phyloP scores from a whole-genome alignment of 1,140 invertebrate genomes.

The Phenacoccus solenopsis region DNA sequence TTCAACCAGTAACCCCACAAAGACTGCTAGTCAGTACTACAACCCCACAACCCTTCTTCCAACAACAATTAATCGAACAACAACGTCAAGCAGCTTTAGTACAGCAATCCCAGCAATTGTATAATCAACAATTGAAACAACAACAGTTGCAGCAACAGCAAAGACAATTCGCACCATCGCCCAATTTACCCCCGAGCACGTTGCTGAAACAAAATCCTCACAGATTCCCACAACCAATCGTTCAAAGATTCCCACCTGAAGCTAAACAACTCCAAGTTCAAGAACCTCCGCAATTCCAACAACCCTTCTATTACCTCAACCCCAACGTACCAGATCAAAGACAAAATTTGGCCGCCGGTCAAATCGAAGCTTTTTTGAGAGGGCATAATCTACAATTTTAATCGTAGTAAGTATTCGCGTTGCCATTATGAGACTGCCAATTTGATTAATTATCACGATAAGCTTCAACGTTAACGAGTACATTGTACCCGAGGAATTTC shows the following conservation, averaged over 20 bases:
- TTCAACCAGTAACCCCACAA: slow-evolving; percentile 19
- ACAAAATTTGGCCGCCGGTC: slow-evolving; percentile 36
- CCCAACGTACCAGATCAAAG: slow-evolving; percentile 28
- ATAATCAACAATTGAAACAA: slow-evolving; percentile 52
- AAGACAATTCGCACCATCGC: slow-evolving; percentile 15
- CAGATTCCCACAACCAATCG: slow-evolving; percentile 21
- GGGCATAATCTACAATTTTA: slow-evolving; percentile 40
- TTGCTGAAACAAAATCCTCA: slow-evolving; percentile 23
- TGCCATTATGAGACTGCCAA: slow-evolving; percentile 16
- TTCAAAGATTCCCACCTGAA: slow-evolving; percentile 19
- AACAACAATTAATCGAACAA: slow-evolving; percentile 54
- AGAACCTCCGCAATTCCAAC: slow-evolving; percentile 38
- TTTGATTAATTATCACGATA: slow-evolving; percentile 10
- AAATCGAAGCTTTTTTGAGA: slow-evolving; percentile 67
- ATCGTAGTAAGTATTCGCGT: neutral
- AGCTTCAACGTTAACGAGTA: neutral
- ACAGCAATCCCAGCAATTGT: slow-evolving; percentile 58
- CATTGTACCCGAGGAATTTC: neutral
- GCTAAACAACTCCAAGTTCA: neutral
- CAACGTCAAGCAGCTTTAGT: slow-evolving; percentile 49
- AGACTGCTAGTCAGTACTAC: neutral
- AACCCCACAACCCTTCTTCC: slow-evolving; percentile 28
- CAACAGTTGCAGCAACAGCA: slow-evolving; percentile 31
- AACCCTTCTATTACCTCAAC: slow-evolving; percentile 49
- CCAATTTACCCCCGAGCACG: slow-evolving; percentile 13